These are phyloP conservation scores for Leptinotarsa lineolata DNA, from an alignment of 1,140 invertebrate species.

Conservation along the genomic window DNA sequence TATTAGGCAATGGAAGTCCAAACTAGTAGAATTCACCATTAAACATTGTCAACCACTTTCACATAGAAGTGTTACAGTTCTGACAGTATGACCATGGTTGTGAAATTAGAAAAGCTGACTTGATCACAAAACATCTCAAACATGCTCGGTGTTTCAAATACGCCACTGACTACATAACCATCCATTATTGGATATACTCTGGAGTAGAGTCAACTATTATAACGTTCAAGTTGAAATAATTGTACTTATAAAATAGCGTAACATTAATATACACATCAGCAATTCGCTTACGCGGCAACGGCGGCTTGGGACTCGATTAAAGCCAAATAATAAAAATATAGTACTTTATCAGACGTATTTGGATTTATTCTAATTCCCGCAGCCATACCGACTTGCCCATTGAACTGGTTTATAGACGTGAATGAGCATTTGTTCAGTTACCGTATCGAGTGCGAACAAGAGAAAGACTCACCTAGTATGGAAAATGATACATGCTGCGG, in stretches of 20 bases:
- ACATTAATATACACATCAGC: constrained; percentile 20
- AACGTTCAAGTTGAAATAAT: constrained; percentile 17
- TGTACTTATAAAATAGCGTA: constrained; percentile 13
- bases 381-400: constrained; percentile 1
- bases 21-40: no score
- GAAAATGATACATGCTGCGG: neutral
- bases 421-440: constrained; percentile 12
- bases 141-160: neutral
- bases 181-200: constrained; percentile 1
- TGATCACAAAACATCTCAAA: no score
- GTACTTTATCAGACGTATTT: constrained; percentile 11
- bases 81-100: no score
- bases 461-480: neutral
- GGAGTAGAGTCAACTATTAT: constrained; percentile 5
- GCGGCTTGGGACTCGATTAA: constrained; percentile 12
- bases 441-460: neutral
- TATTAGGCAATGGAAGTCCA: no score
- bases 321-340: constrained; percentile 14
- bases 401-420: constrained; percentile 14
- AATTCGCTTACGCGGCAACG: constrained; percentile 2
- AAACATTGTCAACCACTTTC: no score
- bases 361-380: constrained; percentile 19
- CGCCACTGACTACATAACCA: neutral
- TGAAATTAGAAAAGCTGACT: no score
- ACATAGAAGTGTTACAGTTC: no score